Evolutionary conservation across 2,113 vertebrate genomes (phyloP).

Genomic region (Gasterosteus nipponicus): DNA sequence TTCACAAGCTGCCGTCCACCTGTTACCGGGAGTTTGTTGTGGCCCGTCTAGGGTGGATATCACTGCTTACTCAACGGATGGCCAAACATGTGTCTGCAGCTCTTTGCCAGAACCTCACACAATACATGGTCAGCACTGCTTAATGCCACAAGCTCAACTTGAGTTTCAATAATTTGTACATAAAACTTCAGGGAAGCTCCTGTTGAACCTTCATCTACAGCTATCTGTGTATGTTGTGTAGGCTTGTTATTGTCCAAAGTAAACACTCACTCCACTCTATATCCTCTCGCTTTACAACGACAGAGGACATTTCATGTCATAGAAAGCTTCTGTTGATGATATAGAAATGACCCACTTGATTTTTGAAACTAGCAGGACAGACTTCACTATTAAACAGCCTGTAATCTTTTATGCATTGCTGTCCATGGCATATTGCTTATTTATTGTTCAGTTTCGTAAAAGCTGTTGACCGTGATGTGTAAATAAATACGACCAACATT

Average conservation of each 20-base stretch:
- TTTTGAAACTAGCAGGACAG: conserved; percentile 5
- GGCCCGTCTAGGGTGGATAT: conserved; percentile 49
- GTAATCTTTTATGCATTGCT: conserved; percentile 4
- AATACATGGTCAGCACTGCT: conserved; percentile 34
- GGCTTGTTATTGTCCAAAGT: conserved; percentile 4
- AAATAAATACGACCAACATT: conserved; percentile 9
- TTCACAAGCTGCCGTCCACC: conserved; percentile 60
- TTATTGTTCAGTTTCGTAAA: neutral
- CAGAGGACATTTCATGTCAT: neutral
- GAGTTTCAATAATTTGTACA: conserved; percentile 37
- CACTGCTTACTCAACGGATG: conserved; percentile 28
- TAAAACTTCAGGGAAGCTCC: conserved; percentile 38
- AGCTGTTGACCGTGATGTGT: neutral
- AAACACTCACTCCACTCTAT: conserved; percentile 7
- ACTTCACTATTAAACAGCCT: neutral
- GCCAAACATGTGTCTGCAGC: conserved; percentile 28
- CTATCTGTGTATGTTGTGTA: conserved; percentile 22
- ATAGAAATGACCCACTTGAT: conserved; percentile 5
- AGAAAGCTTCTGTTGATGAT: neutral
- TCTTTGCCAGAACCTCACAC: conserved; percentile 19
- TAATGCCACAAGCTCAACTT: conserved; percentile 40
- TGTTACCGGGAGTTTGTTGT: conserved; percentile 58
- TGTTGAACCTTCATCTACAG: conserved; percentile 15
- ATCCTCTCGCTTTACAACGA: neutral
- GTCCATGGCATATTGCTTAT: conserved; percentile 21